A percentile compares a stretch with the other conserved stretches of the same genome.
Conservation (phyloP, 2,113 vertebrate species). For the Ariopsis seemanni region DNA sequence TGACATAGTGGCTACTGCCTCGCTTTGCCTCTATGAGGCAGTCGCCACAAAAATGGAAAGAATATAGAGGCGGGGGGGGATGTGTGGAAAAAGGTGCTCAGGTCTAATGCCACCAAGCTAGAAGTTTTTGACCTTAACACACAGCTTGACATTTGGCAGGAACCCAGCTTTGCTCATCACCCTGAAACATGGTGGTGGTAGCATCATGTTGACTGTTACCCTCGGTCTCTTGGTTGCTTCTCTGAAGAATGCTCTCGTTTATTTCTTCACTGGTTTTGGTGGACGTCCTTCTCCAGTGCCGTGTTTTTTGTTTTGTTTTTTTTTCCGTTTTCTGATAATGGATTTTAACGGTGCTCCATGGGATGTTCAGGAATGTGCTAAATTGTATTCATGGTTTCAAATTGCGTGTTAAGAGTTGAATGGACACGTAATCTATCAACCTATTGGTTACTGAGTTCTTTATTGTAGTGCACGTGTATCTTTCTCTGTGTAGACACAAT, state of each 20-base stretch:
- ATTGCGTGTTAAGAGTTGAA: not conserved
- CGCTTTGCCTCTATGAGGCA: no score
- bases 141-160: not conserved
- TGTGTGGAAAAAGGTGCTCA: not conserved
- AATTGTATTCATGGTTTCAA: not conserved
- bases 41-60: not conserved
- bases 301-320: not conserved
- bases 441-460: not conserved
- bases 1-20: no score
- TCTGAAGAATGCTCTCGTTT: not conserved
- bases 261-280: not conserved
- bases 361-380: not conserved
- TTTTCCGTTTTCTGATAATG: not conserved
- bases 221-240: not conserved
- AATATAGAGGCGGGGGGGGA: not conserved
- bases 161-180: not conserved
- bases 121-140: not conserved
- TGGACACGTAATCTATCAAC: not conserved
- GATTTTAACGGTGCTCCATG: not conserved
- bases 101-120: not conserved
- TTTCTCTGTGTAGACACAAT: conserved; percentile 35
- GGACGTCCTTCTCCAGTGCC: not conserved
- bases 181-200: not conserved
- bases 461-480: not conserved
- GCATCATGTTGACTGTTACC: not conserved